Base-by-base conservation (phyloP, 2,797 vertebrate genomes). In the Austrolebias charrua region DNA sequence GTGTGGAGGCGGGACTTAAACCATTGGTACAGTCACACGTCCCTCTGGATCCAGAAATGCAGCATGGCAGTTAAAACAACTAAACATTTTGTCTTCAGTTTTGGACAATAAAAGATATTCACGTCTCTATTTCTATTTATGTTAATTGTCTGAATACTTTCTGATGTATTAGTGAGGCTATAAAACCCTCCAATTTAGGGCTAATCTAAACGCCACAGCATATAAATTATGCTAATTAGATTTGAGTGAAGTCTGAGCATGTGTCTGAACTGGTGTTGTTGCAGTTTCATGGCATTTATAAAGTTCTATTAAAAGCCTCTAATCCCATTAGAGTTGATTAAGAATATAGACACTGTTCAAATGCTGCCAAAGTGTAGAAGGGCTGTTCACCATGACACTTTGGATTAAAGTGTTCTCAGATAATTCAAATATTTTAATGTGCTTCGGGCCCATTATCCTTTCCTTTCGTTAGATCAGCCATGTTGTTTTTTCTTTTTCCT, bases 351-450 rank as follows among this genome's bases (percentile, higher is more conserved):
- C 57, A 57, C 52, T 70, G 63, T 71, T 83, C 44, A 76, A 71
- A 74, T 59, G 55, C 65, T 63, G 46, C 63, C 69, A 33, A 52
- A 43, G 40, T 66, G 62, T 29, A 50, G 68, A 73, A 63, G 72
- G 70, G 46, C 56, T 52, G 13, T 71, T 62, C 75, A 79, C 60
- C 46, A 33, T 63, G 57, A 75, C 74, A 74, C 69, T 72, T n/a
- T 62, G 48, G 64, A 84, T 80, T 85, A 78, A 80, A 76, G 73
- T n/a, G n/a, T 75, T 63, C 49, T 78, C 64, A 44, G 54, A 79
- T 84, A 56, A 84, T 82, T 86, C 52, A 73, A 54, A 79, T 75
- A 65, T 84, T 87, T 83, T 33, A 88, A 85, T 84, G 69, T 80
- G 66, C 57, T 80, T 79, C 63, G 55, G 55, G 64, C 51, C 68